Conservation (phyloP, 2,113 vertebrate genomes). For the Otolemur garnettii region DNA sequence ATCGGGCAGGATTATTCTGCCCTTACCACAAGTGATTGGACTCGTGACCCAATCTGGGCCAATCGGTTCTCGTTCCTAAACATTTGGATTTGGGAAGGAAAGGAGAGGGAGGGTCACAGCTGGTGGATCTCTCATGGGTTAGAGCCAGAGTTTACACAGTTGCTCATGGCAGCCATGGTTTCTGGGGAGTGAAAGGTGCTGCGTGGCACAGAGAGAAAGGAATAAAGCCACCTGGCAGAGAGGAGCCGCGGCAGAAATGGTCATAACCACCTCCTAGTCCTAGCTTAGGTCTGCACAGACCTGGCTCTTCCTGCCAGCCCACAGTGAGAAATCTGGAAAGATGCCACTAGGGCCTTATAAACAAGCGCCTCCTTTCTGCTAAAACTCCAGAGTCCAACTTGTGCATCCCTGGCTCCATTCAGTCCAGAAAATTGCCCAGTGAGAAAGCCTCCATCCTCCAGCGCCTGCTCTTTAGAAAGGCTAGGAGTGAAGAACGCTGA, state of each 20-base stretch:
- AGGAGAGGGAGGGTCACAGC: background rate
- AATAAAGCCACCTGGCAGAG: background rate
- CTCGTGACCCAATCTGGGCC: background rate
- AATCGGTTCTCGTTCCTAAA: background rate
- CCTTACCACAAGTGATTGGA: background rate
- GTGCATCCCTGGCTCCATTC: background rate
- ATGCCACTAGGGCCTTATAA: rapidly evolving
- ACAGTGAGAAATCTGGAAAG: background rate
- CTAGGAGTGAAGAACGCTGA: background rate
- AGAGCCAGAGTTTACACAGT: too few relatives aligned
- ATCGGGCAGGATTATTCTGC: rapidly evolving
- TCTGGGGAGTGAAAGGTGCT: background rate
- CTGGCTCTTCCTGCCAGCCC: background rate
- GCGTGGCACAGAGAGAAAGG: background rate
- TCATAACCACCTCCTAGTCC: too few relatives aligned
- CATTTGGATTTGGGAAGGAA: background rate
- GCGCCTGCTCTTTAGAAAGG: background rate
- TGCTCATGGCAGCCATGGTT: background rate
- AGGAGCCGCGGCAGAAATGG: too few relatives aligned
- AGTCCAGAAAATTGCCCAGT: background rate
- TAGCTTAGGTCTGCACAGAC: background rate
- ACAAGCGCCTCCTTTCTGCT: background rate
- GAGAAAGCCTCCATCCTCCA: background rate
- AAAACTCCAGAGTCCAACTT: background rate
- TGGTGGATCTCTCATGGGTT: background rate